Percentiles rank a stretch among this genome's conserved stretches.
phyloP scores from a whole-genome alignment of 1,140 invertebrate species.

The Drosophila asahinai region DNA sequence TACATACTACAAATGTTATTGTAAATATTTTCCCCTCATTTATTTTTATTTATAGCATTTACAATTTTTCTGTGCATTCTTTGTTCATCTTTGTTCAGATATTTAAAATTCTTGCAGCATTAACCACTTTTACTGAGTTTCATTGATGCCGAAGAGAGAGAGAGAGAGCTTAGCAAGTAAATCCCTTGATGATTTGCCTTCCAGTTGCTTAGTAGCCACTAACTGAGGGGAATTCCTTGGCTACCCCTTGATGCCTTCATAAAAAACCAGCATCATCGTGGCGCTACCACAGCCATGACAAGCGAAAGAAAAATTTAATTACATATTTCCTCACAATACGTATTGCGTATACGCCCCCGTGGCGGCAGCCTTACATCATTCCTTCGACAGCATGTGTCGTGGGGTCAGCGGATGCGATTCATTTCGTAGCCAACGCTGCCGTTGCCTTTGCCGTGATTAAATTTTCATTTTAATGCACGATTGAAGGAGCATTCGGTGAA shows the following conservation, averaged over 20 bases:
- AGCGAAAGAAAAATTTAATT: conserved; percentile 70
- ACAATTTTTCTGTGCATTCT: not conserved
- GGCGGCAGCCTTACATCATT: conserved; percentile 22
- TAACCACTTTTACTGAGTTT: not conserved
- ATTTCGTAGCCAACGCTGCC: conserved; percentile 25
- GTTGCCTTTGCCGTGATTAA: conserved; percentile 68
- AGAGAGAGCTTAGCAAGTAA: not conserved
- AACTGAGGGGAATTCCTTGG: not conserved
- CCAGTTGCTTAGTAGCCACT: conserved; percentile 1
- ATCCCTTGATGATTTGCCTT: conserved; percentile 3
- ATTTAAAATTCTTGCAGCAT: not conserved
- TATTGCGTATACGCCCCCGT: conserved; percentile 54
- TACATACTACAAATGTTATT: too few relatives aligned
- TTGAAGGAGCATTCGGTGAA: conserved; percentile 77
- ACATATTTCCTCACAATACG: conserved; percentile 70
- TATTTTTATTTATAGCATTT: too few relatives aligned
- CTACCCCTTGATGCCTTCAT: conserved; percentile 14
- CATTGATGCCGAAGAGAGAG: not conserved
- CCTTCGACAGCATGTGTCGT: conserved; percentile 30
- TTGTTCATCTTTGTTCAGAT: too few relatives aligned
- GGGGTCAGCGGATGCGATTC: conserved; percentile 58
- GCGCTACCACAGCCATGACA: conserved; percentile 12
- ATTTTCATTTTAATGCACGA: conserved; percentile 83
- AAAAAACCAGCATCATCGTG: conserved; percentile 25
- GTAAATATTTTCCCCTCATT: too few relatives aligned